Conservation (phyloP, 1,140 invertebrate genomes). For the Drosophila rhopaloa region DNA sequence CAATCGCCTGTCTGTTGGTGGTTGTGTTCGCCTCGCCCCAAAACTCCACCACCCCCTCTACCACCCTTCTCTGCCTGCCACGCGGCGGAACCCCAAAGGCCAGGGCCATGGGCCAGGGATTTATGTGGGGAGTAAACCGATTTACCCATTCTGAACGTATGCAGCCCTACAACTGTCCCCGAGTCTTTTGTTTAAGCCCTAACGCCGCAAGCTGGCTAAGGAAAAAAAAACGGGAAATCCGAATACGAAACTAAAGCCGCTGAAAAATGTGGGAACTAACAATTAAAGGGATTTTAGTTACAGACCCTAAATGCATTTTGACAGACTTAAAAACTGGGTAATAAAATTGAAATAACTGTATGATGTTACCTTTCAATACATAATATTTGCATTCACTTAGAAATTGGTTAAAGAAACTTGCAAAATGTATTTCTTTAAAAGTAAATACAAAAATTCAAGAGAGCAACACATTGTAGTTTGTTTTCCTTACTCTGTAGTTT, state of each 20-base stretch:
- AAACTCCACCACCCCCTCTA: conserved; percentile 1
- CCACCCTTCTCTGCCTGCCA: not conserved
- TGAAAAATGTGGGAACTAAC: conserved; percentile 15
- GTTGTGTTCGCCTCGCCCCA: conserved; percentile 23
- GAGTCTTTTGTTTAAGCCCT: conserved; percentile 40
- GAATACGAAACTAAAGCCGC: conserved; percentile 10
- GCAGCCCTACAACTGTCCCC: conserved; percentile 52
- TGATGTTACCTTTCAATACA: not conserved
- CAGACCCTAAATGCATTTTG: not conserved
- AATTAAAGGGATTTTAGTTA: conserved; percentile 2
- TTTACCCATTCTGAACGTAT: conserved; percentile 22
- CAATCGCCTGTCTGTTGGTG: conserved; percentile 71
- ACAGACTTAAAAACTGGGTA: not conserved
- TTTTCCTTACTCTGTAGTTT: too few species aligned
- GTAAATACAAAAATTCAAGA: too few species aligned
- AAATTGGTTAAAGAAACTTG: not conserved
- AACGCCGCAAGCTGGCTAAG: conserved; percentile 24
- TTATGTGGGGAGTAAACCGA: conserved; percentile 61
- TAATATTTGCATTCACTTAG: not conserved
- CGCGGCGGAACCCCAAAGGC: conserved; percentile 48
- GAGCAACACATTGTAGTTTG: too few species aligned
- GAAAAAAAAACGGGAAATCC: not conserved
- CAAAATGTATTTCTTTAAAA: not conserved
- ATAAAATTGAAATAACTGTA: not conserved
- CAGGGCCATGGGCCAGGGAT: conserved; percentile 43